Percentiles rank a stretch among this genome's conserved stretches.
These are phyloP conservation scores for Horisme vitalbata DNA, from an alignment of 2,888 invertebrate species.

Conservation along the genomic window DNA sequence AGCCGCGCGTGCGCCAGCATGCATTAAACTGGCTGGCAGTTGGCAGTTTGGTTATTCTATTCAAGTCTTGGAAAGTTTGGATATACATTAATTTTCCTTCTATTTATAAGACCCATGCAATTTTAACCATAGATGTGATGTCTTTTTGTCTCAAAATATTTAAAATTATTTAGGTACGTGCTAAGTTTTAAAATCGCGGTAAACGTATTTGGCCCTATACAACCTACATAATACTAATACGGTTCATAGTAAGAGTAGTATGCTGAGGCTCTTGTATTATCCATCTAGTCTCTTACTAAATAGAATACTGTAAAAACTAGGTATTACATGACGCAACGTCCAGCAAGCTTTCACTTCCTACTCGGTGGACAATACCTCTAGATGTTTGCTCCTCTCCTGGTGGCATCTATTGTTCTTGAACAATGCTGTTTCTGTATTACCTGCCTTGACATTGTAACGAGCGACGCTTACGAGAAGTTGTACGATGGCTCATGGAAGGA, in stretches of 20 bases:
- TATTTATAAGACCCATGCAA: no score
- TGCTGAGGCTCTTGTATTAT: no score
- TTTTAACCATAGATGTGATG: no score
- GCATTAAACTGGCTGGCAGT: slow-evolving; percentile 2
- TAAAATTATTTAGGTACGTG: no score
- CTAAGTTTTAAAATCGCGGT: no score
- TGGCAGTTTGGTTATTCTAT: slow-evolving; percentile 25
- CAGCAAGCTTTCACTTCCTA: slow-evolving; percentile 37
- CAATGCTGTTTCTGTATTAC: slow-evolving; percentile 12
- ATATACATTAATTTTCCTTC: slow-evolving; percentile 21
- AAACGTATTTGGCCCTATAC: no score
- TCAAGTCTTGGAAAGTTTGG: slow-evolving; percentile 27
- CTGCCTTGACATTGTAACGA: slow-evolving; percentile 15
- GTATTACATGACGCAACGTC: slow-evolving; percentile 33
- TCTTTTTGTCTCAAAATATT: no score
- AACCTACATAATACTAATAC: no score
- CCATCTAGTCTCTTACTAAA: slow-evolving; percentile 16
- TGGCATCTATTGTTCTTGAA: slow-evolving; percentile 11
- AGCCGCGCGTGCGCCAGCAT: slow-evolving; percentile 22
- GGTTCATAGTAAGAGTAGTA: no score
- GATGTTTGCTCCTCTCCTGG: slow-evolving; percentile 22
- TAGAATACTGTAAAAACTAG: slow-evolving; percentile 34
- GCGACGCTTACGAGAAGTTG: slow-evolving; percentile 1
- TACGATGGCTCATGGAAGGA: slow-evolving; percentile 1
- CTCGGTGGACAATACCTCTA: slow-evolving; percentile 31